Percentiles rank a stretch among this genome's conserved stretches.
These are phyloP conservation scores for Trichacis sp. DNA, from an alignment of 2,888 invertebrate genomes.

Conservation along the genomic window DNA sequence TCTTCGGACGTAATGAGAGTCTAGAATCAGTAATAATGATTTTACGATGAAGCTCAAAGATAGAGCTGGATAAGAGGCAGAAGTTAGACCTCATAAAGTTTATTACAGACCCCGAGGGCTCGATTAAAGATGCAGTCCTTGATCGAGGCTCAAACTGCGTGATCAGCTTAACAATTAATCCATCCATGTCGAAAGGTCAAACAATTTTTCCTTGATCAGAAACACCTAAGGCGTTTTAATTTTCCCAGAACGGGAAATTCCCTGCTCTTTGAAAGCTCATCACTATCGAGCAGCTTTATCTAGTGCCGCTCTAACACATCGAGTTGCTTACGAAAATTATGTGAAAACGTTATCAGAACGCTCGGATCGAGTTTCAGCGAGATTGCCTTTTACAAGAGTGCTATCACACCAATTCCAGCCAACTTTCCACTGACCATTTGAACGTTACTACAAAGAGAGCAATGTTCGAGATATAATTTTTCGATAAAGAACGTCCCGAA, in stretches of 20 bases:
- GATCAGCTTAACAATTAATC: constrained; percentile 33
- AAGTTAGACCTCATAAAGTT: constrained; percentile 40
- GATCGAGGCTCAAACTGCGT: constrained; percentile 41
- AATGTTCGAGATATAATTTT: constrained; percentile 5
- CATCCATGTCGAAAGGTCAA: constrained; percentile 28
- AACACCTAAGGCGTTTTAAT: constrained; percentile 12
- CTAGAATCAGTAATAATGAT: constrained; percentile 41
- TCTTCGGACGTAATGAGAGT: constrained; percentile 26
- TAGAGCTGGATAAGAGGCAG: constrained; percentile 32
- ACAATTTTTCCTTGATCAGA: constrained; percentile 17
- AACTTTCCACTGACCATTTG: constrained; percentile 31
- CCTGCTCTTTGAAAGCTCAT: constrained; percentile 19
- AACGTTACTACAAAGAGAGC: constrained; percentile 31
- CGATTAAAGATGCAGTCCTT: constrained; percentile 43
- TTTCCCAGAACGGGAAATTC: constrained; percentile 20
- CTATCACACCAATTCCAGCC: constrained; percentile 33
- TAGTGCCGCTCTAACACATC: constrained; percentile 34
- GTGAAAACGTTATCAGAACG: constrained; percentile 38
- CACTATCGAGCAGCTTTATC: constrained; percentile 26
- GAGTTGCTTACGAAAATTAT: constrained; percentile 40
- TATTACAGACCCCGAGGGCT: constrained; percentile 37
- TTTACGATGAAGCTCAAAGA: constrained; percentile 34
- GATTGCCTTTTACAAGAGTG: constrained; percentile 37
- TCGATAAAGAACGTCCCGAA: background rate
- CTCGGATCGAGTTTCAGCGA: constrained; percentile 33